Conservation (phyloP, 2,113 vertebrate species). For the Amblyornis subalaris region DNA sequence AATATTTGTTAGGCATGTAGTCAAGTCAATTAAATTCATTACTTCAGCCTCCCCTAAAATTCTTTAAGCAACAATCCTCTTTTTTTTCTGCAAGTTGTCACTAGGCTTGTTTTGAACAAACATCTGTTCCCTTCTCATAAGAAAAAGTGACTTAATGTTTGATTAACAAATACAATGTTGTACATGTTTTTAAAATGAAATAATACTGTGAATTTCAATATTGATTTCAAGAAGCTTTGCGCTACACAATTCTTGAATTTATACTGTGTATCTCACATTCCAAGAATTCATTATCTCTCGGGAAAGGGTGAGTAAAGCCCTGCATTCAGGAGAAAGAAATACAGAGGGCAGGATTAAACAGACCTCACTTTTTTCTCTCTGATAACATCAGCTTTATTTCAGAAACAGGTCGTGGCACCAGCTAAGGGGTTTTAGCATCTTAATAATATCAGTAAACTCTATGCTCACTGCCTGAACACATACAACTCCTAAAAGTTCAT, state of each 20-base stretch:
- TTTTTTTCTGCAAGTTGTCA: background rate
- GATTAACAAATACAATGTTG: background rate
- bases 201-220: background rate
- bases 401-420: background rate
- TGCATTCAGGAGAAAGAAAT: background rate
- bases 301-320: background rate
- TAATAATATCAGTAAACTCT: background rate
- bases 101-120: background rate
- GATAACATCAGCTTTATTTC: background rate
- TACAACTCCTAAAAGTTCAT: background rate
- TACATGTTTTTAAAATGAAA: background rate
- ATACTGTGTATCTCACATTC: background rate
- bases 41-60: background rate
- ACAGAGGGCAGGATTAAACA: background rate
- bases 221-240: background rate
- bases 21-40: background rate
- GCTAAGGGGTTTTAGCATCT: background rate
- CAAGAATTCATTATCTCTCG: background rate
- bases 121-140: background rate
- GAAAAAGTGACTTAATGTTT: background rate
- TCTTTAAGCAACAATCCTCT: background rate
- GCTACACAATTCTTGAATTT: background rate
- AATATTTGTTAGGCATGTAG: background rate
- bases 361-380: background rate
- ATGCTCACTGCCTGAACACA: background rate